Base-by-base conservation (phyloP, 2,113 vertebrate species). In the Sylvietta virens region DNA sequence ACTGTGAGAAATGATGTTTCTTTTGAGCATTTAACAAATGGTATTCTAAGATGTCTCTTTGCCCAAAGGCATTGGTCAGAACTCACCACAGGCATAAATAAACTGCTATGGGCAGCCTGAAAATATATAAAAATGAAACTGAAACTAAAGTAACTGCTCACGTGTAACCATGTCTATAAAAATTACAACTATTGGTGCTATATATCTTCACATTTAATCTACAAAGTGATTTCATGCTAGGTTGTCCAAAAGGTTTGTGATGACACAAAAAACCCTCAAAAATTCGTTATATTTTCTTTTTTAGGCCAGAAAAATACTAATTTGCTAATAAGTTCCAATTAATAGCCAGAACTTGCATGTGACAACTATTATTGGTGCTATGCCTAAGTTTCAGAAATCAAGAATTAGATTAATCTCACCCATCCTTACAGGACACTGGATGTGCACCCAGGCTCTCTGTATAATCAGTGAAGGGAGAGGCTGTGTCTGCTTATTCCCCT, bases 401-500 rank as follows among this genome's bases (percentile, higher is more conserved):
- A 48, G 28, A 84, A 9, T 80, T 35, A 66, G 13, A 27, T 72
- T 81, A 4, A 60, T 65, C 9, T 84, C 3, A 3, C 28, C 8
- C 17, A n/a, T 54, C 13, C 74, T 88, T 47, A 66, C 15, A 61
- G n/a, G 24, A 74, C 13, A 27, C 8, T 40, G 24, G 33, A 65
- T 0, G 0, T 56, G 40, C 6, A 47, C 4, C 7, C 27, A 39
- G n/a, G 21, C 1, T 87, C 16, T 21, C 24, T 70, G 47, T 66
- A 17, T 57, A 61, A 61, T 48, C 28, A 58, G 15, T 31, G 47
- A 69, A 57, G 11, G 11, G 8, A 92, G 22, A 85, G 7, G 5
- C 4, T 56, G 6, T 3, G 2, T 31, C 7, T 13, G 4, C 48
- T 88, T 58, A 70, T 66, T 57, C 3, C 1, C 3, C 3, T 74